Percentiles rank a stretch among this genome's conserved stretches.
Evolutionary conservation across 2,113 vertebrate genomes (phyloP).

Genomic region (Prochilodus magdalenae): DNA sequence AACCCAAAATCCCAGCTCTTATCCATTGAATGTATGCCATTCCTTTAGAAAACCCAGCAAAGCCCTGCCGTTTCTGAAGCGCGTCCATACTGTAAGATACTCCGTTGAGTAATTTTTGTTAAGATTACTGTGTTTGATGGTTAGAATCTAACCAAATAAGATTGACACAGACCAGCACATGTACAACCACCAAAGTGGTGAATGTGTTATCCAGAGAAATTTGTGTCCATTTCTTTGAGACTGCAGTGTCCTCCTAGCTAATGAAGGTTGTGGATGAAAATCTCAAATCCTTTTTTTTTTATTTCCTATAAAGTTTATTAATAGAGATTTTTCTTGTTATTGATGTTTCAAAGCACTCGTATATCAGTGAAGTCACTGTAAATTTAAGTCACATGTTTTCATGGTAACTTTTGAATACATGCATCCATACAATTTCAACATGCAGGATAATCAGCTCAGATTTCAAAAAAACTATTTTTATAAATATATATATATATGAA

Average conservation of each 20-base stretch:
- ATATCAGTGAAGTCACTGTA: conserved; percentile 50
- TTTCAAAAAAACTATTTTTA: conserved; percentile 73
- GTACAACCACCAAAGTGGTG: conserved; percentile 60
- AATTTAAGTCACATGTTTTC: conserved; percentile 48
- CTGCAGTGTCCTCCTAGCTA: neutral
- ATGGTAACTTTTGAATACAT: conserved; percentile 70
- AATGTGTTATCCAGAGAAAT: conserved; percentile 67
- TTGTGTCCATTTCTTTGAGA: conserved; percentile 57
- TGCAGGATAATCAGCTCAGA: conserved; percentile 71
- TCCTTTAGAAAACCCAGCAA: neutral
- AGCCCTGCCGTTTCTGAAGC: conserved; percentile 23
- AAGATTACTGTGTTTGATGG: conserved; percentile 58
- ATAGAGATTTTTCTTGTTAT: conserved; percentile 28
- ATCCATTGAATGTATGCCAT: neutral
- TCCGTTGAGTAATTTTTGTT: conserved; percentile 53
- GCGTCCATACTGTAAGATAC: conserved; percentile 61
- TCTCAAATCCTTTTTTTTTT: conserved; percentile 45
- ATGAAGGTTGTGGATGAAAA: conserved; percentile 20
- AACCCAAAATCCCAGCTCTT: neutral
- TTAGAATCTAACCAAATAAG: conserved; percentile 70
- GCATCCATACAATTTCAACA: conserved; percentile 60
- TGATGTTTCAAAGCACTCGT: conserved; percentile 59
- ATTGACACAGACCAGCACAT: conserved; percentile 54
- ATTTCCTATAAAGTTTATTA: conserved; percentile 40
- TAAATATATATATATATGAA: conserved; percentile 52